Conservation (phyloP, 2,797 vertebrate species). For the Oophaga sylvatica region DNA sequence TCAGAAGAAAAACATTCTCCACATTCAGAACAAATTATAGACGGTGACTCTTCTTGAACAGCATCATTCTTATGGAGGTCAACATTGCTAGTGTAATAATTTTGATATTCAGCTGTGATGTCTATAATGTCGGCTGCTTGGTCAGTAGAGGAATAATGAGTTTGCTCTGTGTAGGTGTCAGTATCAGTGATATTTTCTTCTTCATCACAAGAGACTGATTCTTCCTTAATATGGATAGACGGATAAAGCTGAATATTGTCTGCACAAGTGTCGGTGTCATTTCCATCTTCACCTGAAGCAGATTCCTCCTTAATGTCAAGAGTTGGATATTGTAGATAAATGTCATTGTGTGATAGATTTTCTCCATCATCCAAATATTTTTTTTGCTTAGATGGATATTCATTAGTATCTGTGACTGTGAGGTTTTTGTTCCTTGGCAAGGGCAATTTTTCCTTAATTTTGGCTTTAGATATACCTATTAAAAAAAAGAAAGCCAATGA, state of each 20-base stretch:
- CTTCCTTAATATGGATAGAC: background rate
- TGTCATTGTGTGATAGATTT: background rate
- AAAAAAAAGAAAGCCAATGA: background rate
- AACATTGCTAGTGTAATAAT: background rate
- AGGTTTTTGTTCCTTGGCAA: background rate
- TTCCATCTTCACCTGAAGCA: background rate
- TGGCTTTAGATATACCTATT: background rate
- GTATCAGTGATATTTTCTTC: background rate
- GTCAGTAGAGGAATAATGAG: background rate
- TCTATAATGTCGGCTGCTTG: background rate
- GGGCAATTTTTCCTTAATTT: background rate
- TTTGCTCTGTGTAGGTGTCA: background rate
- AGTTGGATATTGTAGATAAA: constrained; percentile 8
- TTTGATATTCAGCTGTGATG: background rate
- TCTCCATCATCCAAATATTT: background rate
- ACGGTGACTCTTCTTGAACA: background rate
- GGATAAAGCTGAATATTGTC: background rate
- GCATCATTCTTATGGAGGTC: background rate
- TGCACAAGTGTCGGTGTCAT: background rate
- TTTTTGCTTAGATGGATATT: background rate
- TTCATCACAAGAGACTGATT: constrained; percentile 5
- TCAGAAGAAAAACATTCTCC: constrained; percentile 19
- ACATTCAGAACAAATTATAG: constrained; percentile 25
- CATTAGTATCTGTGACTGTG: background rate
- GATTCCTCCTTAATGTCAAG: constrained; percentile 20